These are phyloP conservation scores for Lomographa bimaculata DNA, from an alignment of 2,888 invertebrate species.

Conservation along the genomic window DNA sequence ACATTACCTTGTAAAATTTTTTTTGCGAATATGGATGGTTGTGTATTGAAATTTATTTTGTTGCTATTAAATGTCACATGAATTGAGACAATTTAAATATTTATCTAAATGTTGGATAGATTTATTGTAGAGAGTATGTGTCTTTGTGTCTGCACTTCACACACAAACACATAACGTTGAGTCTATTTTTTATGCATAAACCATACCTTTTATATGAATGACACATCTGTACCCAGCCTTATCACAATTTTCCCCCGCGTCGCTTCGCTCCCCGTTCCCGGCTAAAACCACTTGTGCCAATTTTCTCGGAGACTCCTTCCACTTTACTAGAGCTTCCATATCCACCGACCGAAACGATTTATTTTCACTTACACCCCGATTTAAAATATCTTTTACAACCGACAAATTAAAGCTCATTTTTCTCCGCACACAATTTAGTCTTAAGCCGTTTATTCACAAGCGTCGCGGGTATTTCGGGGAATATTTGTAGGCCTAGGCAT, in stretches of 20 bases:
- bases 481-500: constrained; percentile 72
- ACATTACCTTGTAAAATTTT: too few species aligned
- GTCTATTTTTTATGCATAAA: too few species aligned
- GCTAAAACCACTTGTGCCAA: constrained; percentile 84
- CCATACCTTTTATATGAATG: too few species aligned
- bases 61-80: too few species aligned
- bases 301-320: constrained; percentile 80
- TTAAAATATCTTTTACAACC: constrained; percentile 47
- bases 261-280: constrained; percentile 58
- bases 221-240: constrained; percentile 26
- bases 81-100: too few species aligned
- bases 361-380: constrained; percentile 47
- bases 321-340: constrained; percentile 76
- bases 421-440: constrained; percentile 21
- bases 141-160: too few species aligned
- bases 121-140: too few species aligned
- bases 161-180: too few species aligned
- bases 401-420: constrained; percentile 51
- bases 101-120: too few species aligned
- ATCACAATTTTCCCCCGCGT: constrained; percentile 46
- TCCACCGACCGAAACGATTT: constrained; percentile 51
- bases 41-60: too few species aligned
- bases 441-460: constrained; percentile 13
- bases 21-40: too few species aligned
- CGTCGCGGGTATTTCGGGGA: constrained; percentile 50